phyloP scores from a whole-genome alignment of 2,797 vertebrate genomes.

The Sciurus vulgaris region DNA sequence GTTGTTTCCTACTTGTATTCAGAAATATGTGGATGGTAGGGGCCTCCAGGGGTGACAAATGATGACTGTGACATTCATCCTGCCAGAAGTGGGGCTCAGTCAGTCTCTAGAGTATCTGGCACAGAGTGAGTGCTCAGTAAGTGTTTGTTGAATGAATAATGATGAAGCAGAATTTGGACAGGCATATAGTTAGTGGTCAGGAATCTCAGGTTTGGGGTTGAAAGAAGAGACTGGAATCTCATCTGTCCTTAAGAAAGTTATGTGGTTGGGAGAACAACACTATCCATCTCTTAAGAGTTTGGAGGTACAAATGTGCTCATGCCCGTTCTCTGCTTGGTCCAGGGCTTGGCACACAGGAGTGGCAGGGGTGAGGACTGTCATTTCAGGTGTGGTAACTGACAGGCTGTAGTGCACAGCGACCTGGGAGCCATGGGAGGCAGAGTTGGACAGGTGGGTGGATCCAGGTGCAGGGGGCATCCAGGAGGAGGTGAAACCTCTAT shows the following conservation, averaged over 20 bases:
- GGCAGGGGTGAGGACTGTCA: neutral
- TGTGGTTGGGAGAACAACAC: neutral
- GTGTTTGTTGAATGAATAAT: constrained; percentile 29
- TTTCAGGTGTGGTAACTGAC: neutral
- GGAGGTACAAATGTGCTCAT: neutral
- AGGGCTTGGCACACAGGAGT: neutral
- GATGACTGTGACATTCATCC: neutral
- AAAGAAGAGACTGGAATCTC: neutral
- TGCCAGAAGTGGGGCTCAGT: neutral
- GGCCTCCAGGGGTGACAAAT: neutral
- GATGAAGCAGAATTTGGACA: neutral
- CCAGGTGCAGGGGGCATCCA: too few relatives aligned
- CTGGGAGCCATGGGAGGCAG: neutral
- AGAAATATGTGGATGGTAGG: neutral
- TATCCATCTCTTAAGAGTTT: neutral
- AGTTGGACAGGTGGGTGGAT: neutral
- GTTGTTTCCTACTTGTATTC: neutral
- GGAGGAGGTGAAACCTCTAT: neutral
- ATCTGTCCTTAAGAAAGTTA: neutral
- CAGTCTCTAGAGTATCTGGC: neutral
- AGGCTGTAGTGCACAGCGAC: neutral
- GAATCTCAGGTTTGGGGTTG: neutral
- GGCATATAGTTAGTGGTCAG: neutral
- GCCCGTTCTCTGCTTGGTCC: neutral
- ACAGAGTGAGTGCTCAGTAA: neutral